Evolutionary conservation across 2,888 invertebrate species (phyloP).

Genomic region (Apamea crenata): DNA sequence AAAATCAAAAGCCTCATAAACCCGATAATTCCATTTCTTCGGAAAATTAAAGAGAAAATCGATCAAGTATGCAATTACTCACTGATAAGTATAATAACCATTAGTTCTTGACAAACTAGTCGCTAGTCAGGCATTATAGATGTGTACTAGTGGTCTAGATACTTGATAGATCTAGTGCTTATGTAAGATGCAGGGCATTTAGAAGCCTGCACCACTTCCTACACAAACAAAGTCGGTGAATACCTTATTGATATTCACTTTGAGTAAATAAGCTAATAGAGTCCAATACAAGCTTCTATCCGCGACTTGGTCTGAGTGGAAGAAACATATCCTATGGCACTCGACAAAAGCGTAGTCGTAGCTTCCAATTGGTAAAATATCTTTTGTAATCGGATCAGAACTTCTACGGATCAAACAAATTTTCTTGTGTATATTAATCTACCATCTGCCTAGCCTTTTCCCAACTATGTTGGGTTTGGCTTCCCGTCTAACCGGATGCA

Average conservation of each 20-base stretch:
- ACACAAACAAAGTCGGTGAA: constrained; percentile 6
- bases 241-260: constrained; percentile 22
- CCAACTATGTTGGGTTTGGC: too few relatives aligned
- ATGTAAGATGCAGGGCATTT: constrained; percentile 44
- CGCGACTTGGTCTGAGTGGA: too few relatives aligned
- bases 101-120: constrained; percentile 47
- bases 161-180: constrained; percentile 42
- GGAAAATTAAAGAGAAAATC: constrained; percentile 47
- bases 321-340: neutral
- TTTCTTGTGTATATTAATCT: too few relatives aligned
- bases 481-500: too few relatives aligned
- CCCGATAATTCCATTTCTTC: constrained; percentile 10
- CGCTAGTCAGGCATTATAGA: constrained; percentile 29
- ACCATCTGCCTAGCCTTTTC: too few relatives aligned
- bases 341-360: neutral
- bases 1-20: neutral
- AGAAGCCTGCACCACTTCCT: constrained; percentile 45
- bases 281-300: neutral
- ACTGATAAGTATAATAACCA: constrained; percentile 57
- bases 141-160: constrained; percentile 30
- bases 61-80: constrained; percentile 31
- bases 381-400: neutral
- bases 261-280: neutral
- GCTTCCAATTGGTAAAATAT: neutral
- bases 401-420: neutral